phyloP scores from a whole-genome alignment of 2,113 vertebrate genomes.

The Cyanoramphus novaezelandiae region DNA sequence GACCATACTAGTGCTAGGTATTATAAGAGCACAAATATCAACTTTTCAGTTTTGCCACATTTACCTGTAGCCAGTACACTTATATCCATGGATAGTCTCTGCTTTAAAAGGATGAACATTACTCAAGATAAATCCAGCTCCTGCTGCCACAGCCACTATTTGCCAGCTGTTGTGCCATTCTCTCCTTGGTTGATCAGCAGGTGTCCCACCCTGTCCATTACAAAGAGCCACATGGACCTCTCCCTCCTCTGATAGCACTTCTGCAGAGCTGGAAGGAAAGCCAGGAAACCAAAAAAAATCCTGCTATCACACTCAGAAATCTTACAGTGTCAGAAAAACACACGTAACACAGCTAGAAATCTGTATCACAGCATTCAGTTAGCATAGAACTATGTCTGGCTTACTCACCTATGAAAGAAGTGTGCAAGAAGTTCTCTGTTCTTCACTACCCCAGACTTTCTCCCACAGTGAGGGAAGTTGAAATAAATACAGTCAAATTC shows the following conservation, averaged over 20 bases:
- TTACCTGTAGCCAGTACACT: conserved; percentile 95
- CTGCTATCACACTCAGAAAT: neutral
- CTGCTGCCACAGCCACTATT: conserved; percentile 88
- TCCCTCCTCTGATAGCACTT: conserved; percentile 83
- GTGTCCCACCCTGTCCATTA: conserved; percentile 93
- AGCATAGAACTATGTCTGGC: neutral
- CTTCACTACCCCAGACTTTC: conserved; percentile 92
- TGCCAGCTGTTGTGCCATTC: conserved; percentile 99
- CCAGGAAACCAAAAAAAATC: neutral
- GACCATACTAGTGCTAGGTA: neutral
- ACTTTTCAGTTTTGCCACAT: neutral
- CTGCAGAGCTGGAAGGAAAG: conserved; percentile 75
- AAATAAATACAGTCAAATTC: conserved; percentile 87
- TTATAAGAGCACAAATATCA: neutral
- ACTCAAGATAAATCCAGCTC: conserved; percentile 85
- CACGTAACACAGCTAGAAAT: neutral
- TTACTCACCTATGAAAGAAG: conserved; percentile 88
- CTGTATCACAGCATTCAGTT: neutral
- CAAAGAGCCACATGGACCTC: conserved; percentile 90
- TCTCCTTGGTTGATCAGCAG: conserved; percentile 84
- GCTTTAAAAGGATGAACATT: conserved; percentile 79
- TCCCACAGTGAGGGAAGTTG: conserved; percentile 96
- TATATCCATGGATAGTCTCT: conserved; percentile 79
- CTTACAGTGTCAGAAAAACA: neutral
- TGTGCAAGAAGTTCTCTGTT: conserved; percentile 87